Evolutionary conservation across 2,888 invertebrate genomes (phyloP).

Genomic region (Conistra vaccinii): DNA sequence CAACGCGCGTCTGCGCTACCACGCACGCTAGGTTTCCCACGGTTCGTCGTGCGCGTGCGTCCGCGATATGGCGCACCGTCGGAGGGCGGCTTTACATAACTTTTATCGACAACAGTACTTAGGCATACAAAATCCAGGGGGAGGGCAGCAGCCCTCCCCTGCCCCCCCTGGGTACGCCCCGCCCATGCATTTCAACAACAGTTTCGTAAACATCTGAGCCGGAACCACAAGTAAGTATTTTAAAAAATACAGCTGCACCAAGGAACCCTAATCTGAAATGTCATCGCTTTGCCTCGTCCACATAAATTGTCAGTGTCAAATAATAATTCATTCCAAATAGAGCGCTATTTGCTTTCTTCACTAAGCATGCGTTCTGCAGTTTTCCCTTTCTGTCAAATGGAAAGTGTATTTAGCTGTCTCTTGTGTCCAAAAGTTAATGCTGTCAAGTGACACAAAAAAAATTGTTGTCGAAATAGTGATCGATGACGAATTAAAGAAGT

Average conservation of each 20-base stretch:
- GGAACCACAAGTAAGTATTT: not conserved
- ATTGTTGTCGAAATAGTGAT: constrained; percentile 34
- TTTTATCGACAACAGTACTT: no score
- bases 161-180: no score
- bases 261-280: constrained; percentile 44
- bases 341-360: accelerated
- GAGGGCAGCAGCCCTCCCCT: no score
- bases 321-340: not conserved
- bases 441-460: not conserved
- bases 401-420: constrained; percentile 15
- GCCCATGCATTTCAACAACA: no score
- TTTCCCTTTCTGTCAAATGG: constrained; percentile 5
- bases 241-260: accelerated
- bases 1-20: no score
- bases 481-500: constrained; percentile 58
- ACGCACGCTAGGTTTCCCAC: no score
- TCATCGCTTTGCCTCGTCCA: constrained; percentile 25
- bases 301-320: constrained; percentile 44
- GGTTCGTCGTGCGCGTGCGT: no score
- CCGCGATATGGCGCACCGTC: no score
- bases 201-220: no score
- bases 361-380: constrained; percentile 6
- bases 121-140: no score
- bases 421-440: not conserved
- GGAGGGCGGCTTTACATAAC: no score